Evolutionary conservation across 2,113 vertebrate species (phyloP).

Genomic region (Callochromis pleurospilus): DNA sequence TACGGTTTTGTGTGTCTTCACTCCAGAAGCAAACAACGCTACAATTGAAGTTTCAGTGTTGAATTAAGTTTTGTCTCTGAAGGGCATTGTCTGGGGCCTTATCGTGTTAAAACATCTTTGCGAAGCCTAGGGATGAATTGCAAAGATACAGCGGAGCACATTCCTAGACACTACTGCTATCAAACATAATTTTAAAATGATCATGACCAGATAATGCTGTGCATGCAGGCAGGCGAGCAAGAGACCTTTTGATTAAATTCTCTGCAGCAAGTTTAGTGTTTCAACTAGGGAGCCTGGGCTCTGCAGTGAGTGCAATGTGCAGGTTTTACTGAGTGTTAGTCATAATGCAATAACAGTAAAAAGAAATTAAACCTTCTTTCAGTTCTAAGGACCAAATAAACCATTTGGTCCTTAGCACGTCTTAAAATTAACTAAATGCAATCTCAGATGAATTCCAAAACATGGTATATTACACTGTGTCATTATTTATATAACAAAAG

Average conservation of each 20-base stretch:
- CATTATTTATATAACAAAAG: neutral
- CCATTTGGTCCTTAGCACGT: neutral
- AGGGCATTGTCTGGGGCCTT: neutral
- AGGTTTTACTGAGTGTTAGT: neutral
- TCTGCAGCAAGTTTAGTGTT: neutral
- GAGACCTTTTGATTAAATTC: slow-evolving; percentile 22
- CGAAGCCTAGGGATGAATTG: neutral
- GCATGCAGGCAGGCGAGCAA: neutral
- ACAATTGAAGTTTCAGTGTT: neutral
- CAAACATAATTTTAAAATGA: neutral
- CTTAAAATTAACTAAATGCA: neutral
- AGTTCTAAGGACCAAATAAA: neutral
- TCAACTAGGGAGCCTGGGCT: neutral
- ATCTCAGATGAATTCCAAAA: neutral
- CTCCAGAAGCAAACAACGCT: neutral
- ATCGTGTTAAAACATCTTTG: neutral
- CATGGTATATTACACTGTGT: neutral
- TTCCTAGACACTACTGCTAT: neutral
- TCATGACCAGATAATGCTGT: neutral
- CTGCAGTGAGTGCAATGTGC: neutral
- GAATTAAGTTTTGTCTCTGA: neutral
- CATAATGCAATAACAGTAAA: neutral
- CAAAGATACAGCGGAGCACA: neutral
- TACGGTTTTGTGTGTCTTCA: neutral
- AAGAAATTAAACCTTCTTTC: neutral